Evolutionary conservation across 2,888 invertebrate genomes (phyloP), one percentile per base, ranked within the genome.

Genomic region (Drosophila melanocephala): DNA sequence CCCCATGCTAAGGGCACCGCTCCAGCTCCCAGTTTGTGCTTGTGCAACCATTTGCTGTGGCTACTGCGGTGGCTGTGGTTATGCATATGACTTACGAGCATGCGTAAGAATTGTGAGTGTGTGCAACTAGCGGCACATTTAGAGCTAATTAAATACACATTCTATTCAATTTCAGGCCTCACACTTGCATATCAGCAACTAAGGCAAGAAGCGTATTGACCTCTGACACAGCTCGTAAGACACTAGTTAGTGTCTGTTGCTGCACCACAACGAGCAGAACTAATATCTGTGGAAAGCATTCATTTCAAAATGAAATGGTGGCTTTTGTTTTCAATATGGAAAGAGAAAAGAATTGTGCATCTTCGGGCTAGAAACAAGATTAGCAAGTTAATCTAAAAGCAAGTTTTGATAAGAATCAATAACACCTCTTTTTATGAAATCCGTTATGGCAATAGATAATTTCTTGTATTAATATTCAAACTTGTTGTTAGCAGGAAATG

Each of bases 61-160:
- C 70, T 63, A 53, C 70, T 77, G 77, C 61, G 67, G 70, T 63
- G 37, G 52, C 37, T 59, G 66, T 61, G 51, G 44, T 59, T 37
- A 47, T 51, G n/a, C 22, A 32, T 30, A 28, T 26, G 55, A 59
- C 39, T 22, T 67, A 42, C 51, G 55, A 35, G 39, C 68, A 55
- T 80, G 66, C 60, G 68, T 64, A 68, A 60, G 68, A 63, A 55
- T 55, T 52, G 37, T 26, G 56, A 39, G 37, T 37, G 69, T 78
- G 67, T 87, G 76, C 79, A 89, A 79, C 77, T 73, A 84, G 84
- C 75, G 75, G 75, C 84, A 75, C 77, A 87, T 87, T 89, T 73
- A 87, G 66, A 61, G 61, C 79, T 79, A 87, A 85, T 89, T 76
- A 83, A 83, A 75, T 67, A 59, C 77, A 74, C 77, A 82, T 82